Evolutionary conservation across 1,140 invertebrate genomes (phyloP), one percentile per base, ranked within the genome.

Genomic region (Reticulitermes speratus): DNA sequence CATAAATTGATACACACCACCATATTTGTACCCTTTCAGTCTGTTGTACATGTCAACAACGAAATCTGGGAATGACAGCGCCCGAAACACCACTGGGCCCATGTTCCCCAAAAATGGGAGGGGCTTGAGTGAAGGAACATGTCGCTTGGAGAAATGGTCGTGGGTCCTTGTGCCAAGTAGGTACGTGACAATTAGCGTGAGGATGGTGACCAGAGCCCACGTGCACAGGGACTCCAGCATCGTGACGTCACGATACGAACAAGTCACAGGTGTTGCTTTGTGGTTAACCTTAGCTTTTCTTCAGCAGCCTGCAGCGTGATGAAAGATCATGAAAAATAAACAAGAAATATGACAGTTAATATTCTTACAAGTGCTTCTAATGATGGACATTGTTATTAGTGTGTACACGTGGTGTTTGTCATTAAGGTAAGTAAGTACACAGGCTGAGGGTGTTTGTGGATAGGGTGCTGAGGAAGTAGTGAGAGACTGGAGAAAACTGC

Each of bases 1-100:
- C 7, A 88, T 69, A 85, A 90, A 89, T 83, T 91, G 89, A 83
- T 89, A 90, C 75, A 88, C 88, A 44, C 90, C 90, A 45, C 89
- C 87, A 82, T 89, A 88, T 83, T 87, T 88, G 12, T 88, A 86
- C 25, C 84, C 83, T 82, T 87, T 69, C 45, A 87, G 86, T 38
- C 84, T 59, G 8, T 88, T 55, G 84, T 89, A 89, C 12, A 88
- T 69, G 38, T 87, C 81, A 84, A 84, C 30, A 6, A 84, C 25
- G 3, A 87, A 25, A 0, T 88, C 87, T 23, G 81, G 81, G 25
- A 88, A 84, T 38, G 89, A 88, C 48, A 87, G 84, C 44, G 9
- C 44, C 14, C 86, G 85, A 1, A 88, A 81, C 11, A 88, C 75
- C 3, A 85, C 44, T 19, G 83, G 48, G 52, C 0, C 44, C 87